phyloP scores from a whole-genome alignment of 2,888 invertebrate species.

The Electrophaes corylata region DNA sequence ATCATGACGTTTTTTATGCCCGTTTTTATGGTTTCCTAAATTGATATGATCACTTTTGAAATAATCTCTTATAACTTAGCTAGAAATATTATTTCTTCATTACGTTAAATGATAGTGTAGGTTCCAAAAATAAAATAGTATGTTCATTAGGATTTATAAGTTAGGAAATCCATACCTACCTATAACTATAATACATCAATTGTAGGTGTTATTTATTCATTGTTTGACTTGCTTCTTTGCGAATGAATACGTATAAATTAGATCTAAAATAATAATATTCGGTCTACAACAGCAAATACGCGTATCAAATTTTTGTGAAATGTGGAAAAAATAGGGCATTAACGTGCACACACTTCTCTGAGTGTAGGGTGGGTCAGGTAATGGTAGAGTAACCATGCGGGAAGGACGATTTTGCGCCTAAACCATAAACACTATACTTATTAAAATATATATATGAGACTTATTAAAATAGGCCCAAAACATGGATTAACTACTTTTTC shows the following conservation, averaged over 20 bases:
- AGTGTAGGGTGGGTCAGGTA: slow-evolving; percentile 71
- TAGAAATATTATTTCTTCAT: not conserved
- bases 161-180: no score
- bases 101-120: not conserved
- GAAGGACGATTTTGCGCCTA: not conserved
- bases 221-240: no score
- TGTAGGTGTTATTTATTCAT: no score
- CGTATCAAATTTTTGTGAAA: slow-evolving; percentile 46
- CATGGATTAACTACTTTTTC: no score
- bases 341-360: slow-evolving; percentile 53
- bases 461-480: no score
- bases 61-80: not conserved
- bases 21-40: slow-evolving; percentile 32
- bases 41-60: slow-evolving; percentile 15
- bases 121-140: no score
- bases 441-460: no score
- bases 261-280: slow-evolving; percentile 6
- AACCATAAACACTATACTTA: not conserved
- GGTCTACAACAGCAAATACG: slow-evolving; percentile 4
- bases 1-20: slow-evolving; percentile 52
- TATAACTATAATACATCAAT: no score
- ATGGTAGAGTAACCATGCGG: slow-evolving; percentile 53
- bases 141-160: no score
- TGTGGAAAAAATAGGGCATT: slow-evolving; percentile 59
- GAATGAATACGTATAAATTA: not conserved